Base-by-base conservation (phyloP, 2,797 vertebrate genomes). In the Chloroceryle amazona region DNA sequence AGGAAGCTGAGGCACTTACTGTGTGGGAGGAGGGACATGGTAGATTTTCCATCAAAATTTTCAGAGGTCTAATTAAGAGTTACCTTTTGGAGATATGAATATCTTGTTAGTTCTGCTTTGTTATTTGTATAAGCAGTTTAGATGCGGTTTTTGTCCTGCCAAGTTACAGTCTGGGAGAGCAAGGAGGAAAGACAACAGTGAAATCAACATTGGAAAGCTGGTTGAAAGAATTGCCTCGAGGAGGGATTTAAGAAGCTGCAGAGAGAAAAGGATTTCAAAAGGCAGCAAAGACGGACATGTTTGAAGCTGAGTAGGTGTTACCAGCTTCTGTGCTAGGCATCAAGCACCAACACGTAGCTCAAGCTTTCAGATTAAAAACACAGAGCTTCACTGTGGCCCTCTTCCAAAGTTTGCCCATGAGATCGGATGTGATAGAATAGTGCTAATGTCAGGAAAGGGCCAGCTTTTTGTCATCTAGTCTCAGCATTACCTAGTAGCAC, bases 191-290 rank as follows among this genome's bases (percentile, higher is more conserved):
- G 62, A 75, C 85, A 83, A 46, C 41, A 81, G 58, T 81, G 58
- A 88, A 95, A 83, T 71, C 49, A 63, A 39, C 37, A 22, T 12
- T 70, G 66, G 70, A 75, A 83, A 84, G 26, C 73, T 86, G 18
- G 11, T 49, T 90, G 79, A 81, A 91, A 71, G 23, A 91, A 61
- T 41, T 35, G 46, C 68, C 88, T 88, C 0, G 0, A 90, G 79
- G 39, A 75, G 13, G 23, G n/a, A 91, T 83, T 95, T 91, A 49
- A 81, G 68, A 74, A 94, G 46, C 39, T 79, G 42, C 62, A 65
- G 76, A 75, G 46, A 75, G 33, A 88, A 94, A 83, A 75, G 42
- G 4, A 90, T 90, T 91, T 95, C 29, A 60, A 63, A 87, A 91
- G 73, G n/a, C 72, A 44, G 52, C 26, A 57, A 57, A 88, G 47